Evolutionary conservation across 53 echinoderm and acorn worm genomes (phyloP).

Genomic region (Mesocentrotus franciscanus): DNA sequence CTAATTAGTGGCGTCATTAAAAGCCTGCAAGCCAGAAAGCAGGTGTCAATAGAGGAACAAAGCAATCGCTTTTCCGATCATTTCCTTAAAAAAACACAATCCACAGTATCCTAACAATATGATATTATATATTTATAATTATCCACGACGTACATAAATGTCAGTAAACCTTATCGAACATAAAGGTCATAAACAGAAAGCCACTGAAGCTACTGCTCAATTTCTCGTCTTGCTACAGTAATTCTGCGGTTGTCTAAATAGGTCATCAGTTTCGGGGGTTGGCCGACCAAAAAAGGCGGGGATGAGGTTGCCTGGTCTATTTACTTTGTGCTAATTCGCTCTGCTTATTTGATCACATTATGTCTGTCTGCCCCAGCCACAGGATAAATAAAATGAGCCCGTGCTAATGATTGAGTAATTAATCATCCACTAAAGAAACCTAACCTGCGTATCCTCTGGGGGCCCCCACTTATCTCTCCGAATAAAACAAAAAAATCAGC

Average conservation of each 20-base stretch:
- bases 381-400: neutral
- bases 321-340: constrained; percentile 26
- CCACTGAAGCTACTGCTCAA: constrained; percentile 6
- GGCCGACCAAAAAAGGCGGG: neutral
- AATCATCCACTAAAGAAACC: constrained; percentile 32
- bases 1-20: constrained; percentile 22
- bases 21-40: neutral
- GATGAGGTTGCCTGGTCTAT: constrained; percentile 32
- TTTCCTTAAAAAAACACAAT: neutral
- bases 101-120: neutral
- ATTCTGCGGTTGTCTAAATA: constrained; percentile 35
- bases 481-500: neutral
- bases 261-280: constrained; percentile 34
- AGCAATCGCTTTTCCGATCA: constrained; percentile 19
- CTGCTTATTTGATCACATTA: constrained; percentile 38
- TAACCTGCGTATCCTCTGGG: constrained; percentile 15
- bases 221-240: constrained; percentile 31
- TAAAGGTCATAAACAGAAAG: neutral
- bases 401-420: constrained; percentile 32
- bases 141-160: constrained; percentile 38
- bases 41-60: constrained; percentile 12
- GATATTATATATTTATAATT: constrained; percentile 36
- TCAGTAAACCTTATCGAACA: constrained; percentile 28
- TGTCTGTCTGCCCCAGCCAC: neutral
- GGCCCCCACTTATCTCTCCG: neutral